phyloP scores from a whole-genome alignment of 2,113 vertebrate species.

The Ictalurus furcatus region DNA sequence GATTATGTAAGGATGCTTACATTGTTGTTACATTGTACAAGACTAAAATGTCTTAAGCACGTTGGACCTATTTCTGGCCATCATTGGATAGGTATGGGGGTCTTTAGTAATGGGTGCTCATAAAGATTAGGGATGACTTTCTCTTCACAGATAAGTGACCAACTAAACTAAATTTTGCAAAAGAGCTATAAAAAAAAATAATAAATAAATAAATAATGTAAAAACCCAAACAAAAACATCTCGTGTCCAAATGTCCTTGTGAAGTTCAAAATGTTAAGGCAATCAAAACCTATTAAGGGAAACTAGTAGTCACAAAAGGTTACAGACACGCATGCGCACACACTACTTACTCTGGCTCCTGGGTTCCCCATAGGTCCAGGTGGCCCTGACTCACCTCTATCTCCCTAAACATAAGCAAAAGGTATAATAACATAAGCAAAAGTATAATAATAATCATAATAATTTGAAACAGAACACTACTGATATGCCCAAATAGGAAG shows the following conservation, averaged over 20 bases:
- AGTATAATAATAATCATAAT: neutral
- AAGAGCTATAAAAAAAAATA: neutral
- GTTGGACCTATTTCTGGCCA: neutral
- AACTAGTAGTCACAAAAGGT: neutral
- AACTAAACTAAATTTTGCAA: neutral
- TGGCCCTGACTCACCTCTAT: constrained; percentile 80
- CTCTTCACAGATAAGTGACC: neutral
- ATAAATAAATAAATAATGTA: no score
- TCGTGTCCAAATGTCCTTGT: neutral
- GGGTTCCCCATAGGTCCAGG: constrained; percentile 80
- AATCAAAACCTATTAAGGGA: neutral
- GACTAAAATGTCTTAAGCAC: neutral
- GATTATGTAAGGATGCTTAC: neutral
- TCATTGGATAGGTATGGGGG: neutral
- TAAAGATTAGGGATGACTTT: neutral
- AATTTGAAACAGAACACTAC: neutral
- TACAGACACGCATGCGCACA: neutral
- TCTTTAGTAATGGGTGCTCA: neutral
- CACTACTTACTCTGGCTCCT: constrained; percentile 84
- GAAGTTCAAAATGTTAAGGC: neutral
- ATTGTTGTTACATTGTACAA: neutral
- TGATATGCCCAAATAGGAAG: neutral
- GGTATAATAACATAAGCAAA: neutral
- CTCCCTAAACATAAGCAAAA: constrained; percentile 74
- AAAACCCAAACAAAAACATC: neutral